phyloP scores from a whole-genome alignment of 2,113 vertebrate species.

The Camelus dromedarius region DNA sequence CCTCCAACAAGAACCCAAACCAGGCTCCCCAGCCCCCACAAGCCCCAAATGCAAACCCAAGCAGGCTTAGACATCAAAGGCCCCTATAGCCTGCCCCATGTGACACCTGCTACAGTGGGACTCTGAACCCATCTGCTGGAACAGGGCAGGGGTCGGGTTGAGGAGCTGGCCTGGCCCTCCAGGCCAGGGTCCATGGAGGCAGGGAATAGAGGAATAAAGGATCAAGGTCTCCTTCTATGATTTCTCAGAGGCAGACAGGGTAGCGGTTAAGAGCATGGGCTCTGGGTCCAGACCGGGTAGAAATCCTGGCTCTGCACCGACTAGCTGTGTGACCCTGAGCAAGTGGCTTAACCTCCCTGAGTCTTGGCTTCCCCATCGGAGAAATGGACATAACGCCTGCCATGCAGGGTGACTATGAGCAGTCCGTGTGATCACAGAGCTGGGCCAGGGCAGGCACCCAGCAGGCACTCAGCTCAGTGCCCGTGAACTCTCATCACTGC shows the following conservation, averaged over 20 bases:
- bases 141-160: neutral
- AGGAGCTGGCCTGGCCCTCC: neutral
- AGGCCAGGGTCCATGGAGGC: neutral
- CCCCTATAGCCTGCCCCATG: accelerated
- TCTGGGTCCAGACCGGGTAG: neutral
- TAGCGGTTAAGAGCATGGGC: neutral
- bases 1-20: neutral
- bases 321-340: neutral
- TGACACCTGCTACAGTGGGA: neutral
- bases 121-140: neutral
- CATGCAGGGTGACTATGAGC: neutral
- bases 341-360: neutral
- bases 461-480: accelerated
- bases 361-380: neutral
- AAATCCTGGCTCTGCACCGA: neutral
- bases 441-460: accelerated
- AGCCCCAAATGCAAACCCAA: neutral
- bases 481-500: accelerated
- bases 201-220: neutral
- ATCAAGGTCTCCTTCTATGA: neutral
- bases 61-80: neutral
- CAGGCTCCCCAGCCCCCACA: neutral
- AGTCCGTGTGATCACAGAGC: accelerated
- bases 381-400: neutral
- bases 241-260: neutral